Conservation (phyloP, 2,797 vertebrate genomes). For the Chelmon rostratus region DNA sequence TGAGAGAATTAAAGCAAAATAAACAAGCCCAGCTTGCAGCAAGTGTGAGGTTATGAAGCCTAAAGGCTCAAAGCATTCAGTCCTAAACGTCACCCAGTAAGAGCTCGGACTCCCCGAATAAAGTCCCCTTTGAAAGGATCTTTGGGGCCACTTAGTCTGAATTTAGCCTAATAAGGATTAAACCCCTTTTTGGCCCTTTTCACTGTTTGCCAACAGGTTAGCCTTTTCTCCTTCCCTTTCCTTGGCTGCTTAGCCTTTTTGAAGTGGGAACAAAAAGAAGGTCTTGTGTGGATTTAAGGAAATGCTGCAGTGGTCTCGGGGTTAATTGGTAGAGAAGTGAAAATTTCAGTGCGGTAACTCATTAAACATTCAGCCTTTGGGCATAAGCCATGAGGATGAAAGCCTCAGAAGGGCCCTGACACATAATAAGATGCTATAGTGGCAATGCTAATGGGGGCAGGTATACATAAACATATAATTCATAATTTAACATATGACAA, state of each 20-base stretch:
- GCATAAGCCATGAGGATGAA: conserved; percentile 79
- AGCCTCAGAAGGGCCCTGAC: conserved; percentile 80
- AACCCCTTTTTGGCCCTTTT: conserved; percentile 87
- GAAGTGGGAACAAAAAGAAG: conserved; percentile 88
- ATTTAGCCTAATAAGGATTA: conserved; percentile 99
- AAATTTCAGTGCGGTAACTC: conserved; percentile 92
- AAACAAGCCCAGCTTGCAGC: conserved; percentile 77
- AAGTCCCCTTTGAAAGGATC: conserved; percentile 86
- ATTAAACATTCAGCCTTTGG: conserved; percentile 94
- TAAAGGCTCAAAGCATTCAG: conserved; percentile 72
- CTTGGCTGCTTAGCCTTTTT: conserved; percentile 92
- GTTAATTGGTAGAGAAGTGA: conserved; percentile 98
- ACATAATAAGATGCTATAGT: conserved; percentile 83
- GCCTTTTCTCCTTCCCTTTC: conserved; percentile 94
- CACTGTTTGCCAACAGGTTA: conserved; percentile 97
- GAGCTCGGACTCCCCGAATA: conserved; percentile 66
- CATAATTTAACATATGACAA: not conserved
- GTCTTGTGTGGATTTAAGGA: conserved; percentile 96
- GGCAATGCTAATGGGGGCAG: conserved; percentile 67
- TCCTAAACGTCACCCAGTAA: conserved; percentile 67
- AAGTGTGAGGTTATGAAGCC: conserved; percentile 70
- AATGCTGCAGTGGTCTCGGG: conserved; percentile 92
- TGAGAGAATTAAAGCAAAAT: conserved; percentile 82
- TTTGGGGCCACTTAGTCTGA: conserved; percentile 95
- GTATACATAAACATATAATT: conserved; percentile 29